These are phyloP conservation scores for Tetragonula clypearis DNA, from an alignment of 1,140 invertebrate species.

Conservation along the genomic window DNA sequence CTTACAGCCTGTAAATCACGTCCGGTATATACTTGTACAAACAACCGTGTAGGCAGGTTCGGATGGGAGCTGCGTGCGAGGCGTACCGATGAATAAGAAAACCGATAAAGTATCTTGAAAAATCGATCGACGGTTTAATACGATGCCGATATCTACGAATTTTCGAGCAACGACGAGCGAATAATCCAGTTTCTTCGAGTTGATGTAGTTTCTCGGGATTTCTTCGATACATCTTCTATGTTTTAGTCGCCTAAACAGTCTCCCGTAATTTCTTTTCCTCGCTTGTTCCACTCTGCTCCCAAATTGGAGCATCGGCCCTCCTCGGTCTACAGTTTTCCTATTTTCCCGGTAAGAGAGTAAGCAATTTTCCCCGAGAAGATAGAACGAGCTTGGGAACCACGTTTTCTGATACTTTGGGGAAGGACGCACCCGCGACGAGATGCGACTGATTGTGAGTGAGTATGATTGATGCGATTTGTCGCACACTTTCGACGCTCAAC, in stretches of 20 bases:
- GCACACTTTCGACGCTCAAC: conserved; percentile 55
- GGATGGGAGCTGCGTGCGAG: conserved; percentile 4
- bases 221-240: not conserved
- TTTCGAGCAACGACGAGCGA: not conserved
- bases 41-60: conserved; percentile 48
- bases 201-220: not conserved
- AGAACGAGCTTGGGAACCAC: conserved; percentile 56
- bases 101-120: conserved; percentile 33
- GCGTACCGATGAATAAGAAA: conserved; percentile 11
- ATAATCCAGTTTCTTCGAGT: too few relatives aligned
- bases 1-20: conserved; percentile 64
- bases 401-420: conserved; percentile 44
- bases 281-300: not conserved
- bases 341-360: conserved; percentile 57
- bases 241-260: not conserved
- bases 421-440: conserved; percentile 44
- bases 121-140: conserved; percentile 23
- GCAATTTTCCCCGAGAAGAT: conserved; percentile 68
- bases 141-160: conserved; percentile 3
- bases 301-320: not conserved
- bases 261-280: conserved; percentile 37
- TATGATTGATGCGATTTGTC: conserved; percentile 73
- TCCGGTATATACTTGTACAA: conserved; percentile 52
- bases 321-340: conserved; percentile 44
- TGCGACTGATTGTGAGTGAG: conserved; percentile 64